Percentiles rank a stretch among this genome's conserved stretches.
Evolutionary conservation across 2,797 vertebrate genomes (phyloP).

Genomic region (Sylvilagus floridanus): DNA sequence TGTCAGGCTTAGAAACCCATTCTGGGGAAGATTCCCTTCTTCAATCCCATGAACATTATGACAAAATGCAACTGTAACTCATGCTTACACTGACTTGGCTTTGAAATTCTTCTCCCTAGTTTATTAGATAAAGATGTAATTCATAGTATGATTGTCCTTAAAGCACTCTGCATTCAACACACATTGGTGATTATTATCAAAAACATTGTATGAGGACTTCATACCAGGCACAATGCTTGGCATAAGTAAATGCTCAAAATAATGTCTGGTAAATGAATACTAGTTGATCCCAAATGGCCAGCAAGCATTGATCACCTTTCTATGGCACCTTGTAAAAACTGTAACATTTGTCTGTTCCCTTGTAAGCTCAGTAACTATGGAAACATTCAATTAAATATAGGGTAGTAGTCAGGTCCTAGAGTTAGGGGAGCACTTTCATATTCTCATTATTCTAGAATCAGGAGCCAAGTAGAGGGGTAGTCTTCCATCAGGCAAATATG

Average conservation of each 20-base stretch:
- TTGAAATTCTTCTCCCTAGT: slow-evolving; percentile 27
- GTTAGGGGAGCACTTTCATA: not conserved
- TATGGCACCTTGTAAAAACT: not conserved
- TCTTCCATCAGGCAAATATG: not conserved
- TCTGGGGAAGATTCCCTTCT: not conserved
- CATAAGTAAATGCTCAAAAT: not conserved
- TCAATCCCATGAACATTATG: not conserved
- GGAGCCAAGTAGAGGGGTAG: not conserved
- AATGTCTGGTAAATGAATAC: not conserved
- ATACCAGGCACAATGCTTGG: not conserved
- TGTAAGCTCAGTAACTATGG: not conserved
- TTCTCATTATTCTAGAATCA: slow-evolving; percentile 22
- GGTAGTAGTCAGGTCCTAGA: not conserved
- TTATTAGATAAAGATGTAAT: not conserved
- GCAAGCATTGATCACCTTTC: not conserved
- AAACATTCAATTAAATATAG: slow-evolving; percentile 5
- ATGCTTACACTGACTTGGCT: not conserved
- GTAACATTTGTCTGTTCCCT: not conserved
- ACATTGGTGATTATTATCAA: not conserved
- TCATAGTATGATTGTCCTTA: not conserved
- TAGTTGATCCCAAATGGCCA: not conserved
- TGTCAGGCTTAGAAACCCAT: not conserved
- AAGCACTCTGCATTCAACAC: not conserved
- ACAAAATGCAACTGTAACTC: not conserved
- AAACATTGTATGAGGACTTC: not conserved